Evolutionary conservation across 1,140 invertebrate species (phyloP).

Genomic region (Drosophila arizonae): DNA sequence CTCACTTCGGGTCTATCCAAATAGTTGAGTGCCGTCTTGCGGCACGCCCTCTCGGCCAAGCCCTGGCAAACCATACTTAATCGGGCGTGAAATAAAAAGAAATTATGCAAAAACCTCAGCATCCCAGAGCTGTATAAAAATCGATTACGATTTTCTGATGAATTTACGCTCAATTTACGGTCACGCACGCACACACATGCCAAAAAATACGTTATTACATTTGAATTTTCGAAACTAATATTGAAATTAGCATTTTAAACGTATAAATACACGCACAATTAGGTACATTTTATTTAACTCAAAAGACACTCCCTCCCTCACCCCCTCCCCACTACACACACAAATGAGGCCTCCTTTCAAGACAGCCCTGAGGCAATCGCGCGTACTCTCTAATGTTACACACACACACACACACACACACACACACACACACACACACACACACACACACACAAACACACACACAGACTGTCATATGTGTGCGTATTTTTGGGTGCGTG

Average conservation of each 20-base stretch:
- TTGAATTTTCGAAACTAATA: constrained; percentile 70
- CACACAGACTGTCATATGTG: constrained; percentile 8
- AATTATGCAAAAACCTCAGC: constrained; percentile 69
- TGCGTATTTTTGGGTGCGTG: constrained; percentile 16
- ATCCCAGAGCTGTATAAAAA: constrained; percentile 38
- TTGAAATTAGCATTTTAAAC: constrained; percentile 81
- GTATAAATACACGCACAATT: constrained; percentile 79
- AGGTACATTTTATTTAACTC: constrained; percentile 73
- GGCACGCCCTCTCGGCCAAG: constrained; percentile 6
- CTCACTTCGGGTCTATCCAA: constrained; percentile 14
- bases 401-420: neutral
- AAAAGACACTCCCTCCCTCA: constrained; percentile 46
- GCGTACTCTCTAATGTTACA: constrained; percentile 38
- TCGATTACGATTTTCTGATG: constrained; percentile 72
- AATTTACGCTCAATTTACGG: constrained; percentile 74
- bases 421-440: constrained; percentile 1
- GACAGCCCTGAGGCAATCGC: constrained; percentile 44
- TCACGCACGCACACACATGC: constrained; percentile 14
- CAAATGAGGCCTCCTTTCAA: constrained; percentile 4
- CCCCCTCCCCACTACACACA: neutral
- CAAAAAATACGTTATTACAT: constrained; percentile 45
- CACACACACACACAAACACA: neutral
- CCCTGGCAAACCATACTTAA: constrained; percentile 53
- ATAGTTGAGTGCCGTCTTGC: constrained; percentile 45
- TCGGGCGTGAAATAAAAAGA: constrained; percentile 80